Evolutionary conservation across 2,113 vertebrate genomes (phyloP).

Genomic region (Thomomys bottae): DNA sequence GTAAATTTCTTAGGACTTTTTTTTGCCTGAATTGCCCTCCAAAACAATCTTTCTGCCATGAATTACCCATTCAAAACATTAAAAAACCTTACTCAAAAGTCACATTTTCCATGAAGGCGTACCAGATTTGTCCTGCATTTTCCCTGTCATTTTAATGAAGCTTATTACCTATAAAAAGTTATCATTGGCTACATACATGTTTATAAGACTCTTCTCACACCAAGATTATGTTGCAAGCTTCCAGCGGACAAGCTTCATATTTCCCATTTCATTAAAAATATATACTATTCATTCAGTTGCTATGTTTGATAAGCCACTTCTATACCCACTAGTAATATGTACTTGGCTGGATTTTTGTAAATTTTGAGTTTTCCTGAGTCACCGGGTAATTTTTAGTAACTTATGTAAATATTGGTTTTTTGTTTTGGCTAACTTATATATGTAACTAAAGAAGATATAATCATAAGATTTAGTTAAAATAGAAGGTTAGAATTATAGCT

Average conservation of each 20-base stretch:
- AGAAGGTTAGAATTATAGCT: conserved; percentile 50
- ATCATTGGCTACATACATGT: conserved; percentile 1
- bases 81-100: conserved; percentile 51
- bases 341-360: not conserved
- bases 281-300: not conserved
- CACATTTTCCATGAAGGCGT: conserved; percentile 60
- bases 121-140: conserved; percentile 46
- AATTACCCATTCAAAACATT: conserved; percentile 33
- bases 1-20: conserved; percentile 19
- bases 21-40: not conserved
- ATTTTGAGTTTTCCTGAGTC: conserved; percentile 43
- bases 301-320: conserved; percentile 23
- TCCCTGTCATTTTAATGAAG: conserved; percentile 39
- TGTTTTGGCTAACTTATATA: conserved; percentile 48
- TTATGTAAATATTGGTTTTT: conserved; percentile 69
- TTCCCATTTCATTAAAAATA: conserved; percentile 38
- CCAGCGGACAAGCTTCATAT: not conserved
- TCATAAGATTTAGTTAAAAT: conserved; percentile 63
- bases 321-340: not conserved
- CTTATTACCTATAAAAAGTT: conserved; percentile 44
- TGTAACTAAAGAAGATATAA: conserved; percentile 67
- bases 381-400: conserved; percentile 61
- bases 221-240: conserved; percentile 7
- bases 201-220: conserved; percentile 6
- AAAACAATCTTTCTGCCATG: conserved; percentile 39